Conservation (phyloP, 2,888 invertebrate genomes). For the Steinernema scapterisci region DNA sequence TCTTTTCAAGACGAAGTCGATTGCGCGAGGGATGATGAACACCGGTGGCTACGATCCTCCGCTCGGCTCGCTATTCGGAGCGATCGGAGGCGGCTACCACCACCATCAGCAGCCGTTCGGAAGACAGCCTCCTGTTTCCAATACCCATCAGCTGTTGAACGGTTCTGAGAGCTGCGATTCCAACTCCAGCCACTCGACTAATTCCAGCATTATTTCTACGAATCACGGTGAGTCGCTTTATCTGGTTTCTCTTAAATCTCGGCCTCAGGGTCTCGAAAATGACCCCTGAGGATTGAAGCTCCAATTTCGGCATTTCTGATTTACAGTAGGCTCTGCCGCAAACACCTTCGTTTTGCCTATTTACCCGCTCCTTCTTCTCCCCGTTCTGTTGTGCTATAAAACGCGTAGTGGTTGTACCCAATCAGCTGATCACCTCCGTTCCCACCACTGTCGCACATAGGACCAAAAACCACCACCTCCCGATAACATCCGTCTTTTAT, state of each 20-base stretch:
- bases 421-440: slow-evolving; percentile 20
- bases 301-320: no score
- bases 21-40: slow-evolving; percentile 24
- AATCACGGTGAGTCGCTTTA: slow-evolving; percentile 20
- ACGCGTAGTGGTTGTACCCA: neutral
- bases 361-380: neutral
- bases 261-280: no score
- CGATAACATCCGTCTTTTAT: neutral
- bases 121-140: neutral
- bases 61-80: slow-evolving; percentile 15
- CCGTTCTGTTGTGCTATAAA: no score
- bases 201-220: slow-evolving; percentile 10
- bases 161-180: slow-evolving; percentile 12
- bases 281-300: no score
- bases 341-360: neutral
- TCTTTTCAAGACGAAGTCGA: neutral
- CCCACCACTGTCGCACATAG: no score
- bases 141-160: neutral
- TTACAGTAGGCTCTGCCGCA: slow-evolving; percentile 8
- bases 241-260: neutral
- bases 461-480: slow-evolving; percentile 3
- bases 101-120: neutral
- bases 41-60: slow-evolving; percentile 24
- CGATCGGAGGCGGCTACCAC: slow-evolving; percentile 15
- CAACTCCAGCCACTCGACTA: slow-evolving; percentile 6